Evolutionary conservation across 2,113 vertebrate genomes (phyloP), one percentile per base, ranked within the genome.

Genomic region (Cygnus atratus): DNA sequence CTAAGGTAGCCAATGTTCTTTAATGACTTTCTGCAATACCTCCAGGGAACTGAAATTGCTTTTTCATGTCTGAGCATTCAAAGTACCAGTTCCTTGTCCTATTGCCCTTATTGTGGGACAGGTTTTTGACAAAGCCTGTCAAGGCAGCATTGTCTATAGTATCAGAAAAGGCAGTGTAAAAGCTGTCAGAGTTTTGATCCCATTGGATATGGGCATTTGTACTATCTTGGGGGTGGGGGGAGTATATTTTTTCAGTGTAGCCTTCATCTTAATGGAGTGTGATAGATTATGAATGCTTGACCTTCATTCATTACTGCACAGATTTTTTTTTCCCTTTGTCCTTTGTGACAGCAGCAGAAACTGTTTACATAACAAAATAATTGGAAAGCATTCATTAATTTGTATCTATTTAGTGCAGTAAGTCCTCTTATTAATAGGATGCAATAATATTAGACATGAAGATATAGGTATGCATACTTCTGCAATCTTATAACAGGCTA

Each of bases 51-150:
- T 65, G 63, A 94, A 95, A 94, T 82, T n/a, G 39, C 35, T 87
- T 96, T 96, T 95, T 79, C 77, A 59, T 96, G 74, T 87, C 57
- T 80, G 86, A 57, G 84, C 80, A 92, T 94, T 90, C 92, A 62
- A 92, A 88, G 33, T 83, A 55, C 68, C 24, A 48, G 13, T 43
- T 90, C 20, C 57, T 87, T 48, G 48, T 94, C 72, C 50, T 92
- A 18, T 52, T 88, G 43, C 59, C 46, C 87, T 96, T 72, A 80
- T 28, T 3, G 9, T 62, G 39, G 90, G 41, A 93, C 31, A 37
- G 63, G n/a, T 52, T 46, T 94, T 94, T 39, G 93, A 73, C 13
- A 92, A 33, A 24, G 63, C 43, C 44, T 96, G 29, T 76, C 89
- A 88, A 88, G 55, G 50, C 17, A 94, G 78, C 63, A 70, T 57